Conservation (phyloP, 92 coral and sea anemone genomes). For the Epizoanthus rinbou region DNA sequence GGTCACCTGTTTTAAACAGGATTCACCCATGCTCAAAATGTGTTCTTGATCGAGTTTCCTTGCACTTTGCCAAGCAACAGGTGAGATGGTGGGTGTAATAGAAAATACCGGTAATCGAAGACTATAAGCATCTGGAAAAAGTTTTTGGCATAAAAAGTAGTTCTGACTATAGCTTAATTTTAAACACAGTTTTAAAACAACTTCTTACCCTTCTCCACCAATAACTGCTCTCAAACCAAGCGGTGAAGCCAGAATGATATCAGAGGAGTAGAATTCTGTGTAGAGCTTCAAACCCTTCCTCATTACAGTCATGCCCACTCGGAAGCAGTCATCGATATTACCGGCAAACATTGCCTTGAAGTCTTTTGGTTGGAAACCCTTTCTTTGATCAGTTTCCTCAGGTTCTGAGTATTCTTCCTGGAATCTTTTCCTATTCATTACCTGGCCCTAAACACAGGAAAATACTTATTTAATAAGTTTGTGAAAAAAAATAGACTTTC, state of each 20-base stretch:
- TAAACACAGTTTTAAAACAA: neutral
- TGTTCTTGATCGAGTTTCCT: too few relatives aligned
- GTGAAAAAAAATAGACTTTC: neutral
- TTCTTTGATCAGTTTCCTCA: constrained; percentile 45
- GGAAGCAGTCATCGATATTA: constrained; percentile 94
- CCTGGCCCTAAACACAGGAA: constrained; percentile 74
- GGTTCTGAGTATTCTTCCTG: constrained; percentile 76
- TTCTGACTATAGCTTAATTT: too few relatives aligned
- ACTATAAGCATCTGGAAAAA: too few relatives aligned
- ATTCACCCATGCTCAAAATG: too few relatives aligned
- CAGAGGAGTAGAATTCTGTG: constrained; percentile 90
- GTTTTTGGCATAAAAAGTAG: too few relatives aligned
- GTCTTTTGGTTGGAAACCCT: constrained; percentile 67
- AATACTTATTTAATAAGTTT: neutral
- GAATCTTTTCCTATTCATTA: constrained; percentile 93
- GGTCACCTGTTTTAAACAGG: too few relatives aligned
- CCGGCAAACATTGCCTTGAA: constrained; percentile 94
- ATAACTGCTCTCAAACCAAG: constrained; percentile 89
- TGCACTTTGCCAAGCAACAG: too few relatives aligned
- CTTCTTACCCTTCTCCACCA: constrained; percentile 86
- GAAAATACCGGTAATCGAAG: too few relatives aligned
- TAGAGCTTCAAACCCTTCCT: constrained; percentile 79
- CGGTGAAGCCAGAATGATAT: constrained; percentile 91
- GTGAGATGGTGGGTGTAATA: too few relatives aligned
- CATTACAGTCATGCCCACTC: constrained; percentile 81